Evolutionary conservation across 2,888 invertebrate species (phyloP).

Genomic region (Erebia palarica): DNA sequence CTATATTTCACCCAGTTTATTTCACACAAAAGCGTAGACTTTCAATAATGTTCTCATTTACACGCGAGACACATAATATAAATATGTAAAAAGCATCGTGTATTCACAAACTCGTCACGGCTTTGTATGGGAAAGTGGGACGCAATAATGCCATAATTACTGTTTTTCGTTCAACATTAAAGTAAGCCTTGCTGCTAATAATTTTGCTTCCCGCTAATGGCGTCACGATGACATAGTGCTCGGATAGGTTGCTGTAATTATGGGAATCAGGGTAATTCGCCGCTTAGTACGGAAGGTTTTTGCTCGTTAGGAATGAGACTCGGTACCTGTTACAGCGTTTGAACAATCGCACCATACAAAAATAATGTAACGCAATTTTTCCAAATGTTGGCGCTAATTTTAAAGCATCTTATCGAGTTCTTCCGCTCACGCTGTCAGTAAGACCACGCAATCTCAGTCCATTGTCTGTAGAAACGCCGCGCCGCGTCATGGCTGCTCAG

Average conservation of each 20-base stretch:
- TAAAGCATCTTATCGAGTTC: too few species aligned
- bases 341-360: background rate
- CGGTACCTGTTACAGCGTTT: slow-evolving; percentile 40
- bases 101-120: slow-evolving; percentile 23
- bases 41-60: slow-evolving; percentile 6
- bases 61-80: slow-evolving; percentile 10
- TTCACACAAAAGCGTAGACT: slow-evolving; percentile 10
- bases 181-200: slow-evolving; percentile 53
- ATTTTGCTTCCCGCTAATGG: slow-evolving; percentile 76
- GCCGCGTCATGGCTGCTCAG: slow-evolving; percentile 64
- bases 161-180: slow-evolving; percentile 41
- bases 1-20: background rate
- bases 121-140: slow-evolving; percentile 34
- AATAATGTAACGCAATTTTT: too few species aligned
- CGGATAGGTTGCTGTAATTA: slow-evolving; percentile 74
- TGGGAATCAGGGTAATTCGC: slow-evolving; percentile 75
- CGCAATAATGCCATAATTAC: slow-evolving; percentile 39
- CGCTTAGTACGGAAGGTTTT: slow-evolving; percentile 59
- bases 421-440: slow-evolving; percentile 45
- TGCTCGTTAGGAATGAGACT: slow-evolving; percentile 37
- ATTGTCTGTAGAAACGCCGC: slow-evolving; percentile 59
- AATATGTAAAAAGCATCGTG: slow-evolving; percentile 12
- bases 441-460: slow-evolving; percentile 46
- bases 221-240: slow-evolving; percentile 77
- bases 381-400: too few species aligned